phyloP scores from a whole-genome alignment of 1,140 invertebrate species.

The Aethina tumida region DNA sequence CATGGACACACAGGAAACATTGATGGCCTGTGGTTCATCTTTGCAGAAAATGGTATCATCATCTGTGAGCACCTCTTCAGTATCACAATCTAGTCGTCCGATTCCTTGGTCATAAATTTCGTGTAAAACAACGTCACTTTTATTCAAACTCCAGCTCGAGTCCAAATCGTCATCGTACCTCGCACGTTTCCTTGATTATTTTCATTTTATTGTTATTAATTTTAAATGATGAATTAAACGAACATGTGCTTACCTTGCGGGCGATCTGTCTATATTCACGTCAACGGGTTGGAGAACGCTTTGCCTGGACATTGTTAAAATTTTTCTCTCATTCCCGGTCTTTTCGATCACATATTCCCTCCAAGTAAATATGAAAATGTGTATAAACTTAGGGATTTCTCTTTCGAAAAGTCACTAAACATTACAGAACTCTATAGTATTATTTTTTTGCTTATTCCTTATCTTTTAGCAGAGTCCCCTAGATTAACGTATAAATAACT shows the following conservation, averaged over 20 bases:
- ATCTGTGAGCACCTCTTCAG: slow-evolving; percentile 16
- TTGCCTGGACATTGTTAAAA: slow-evolving; percentile 17
- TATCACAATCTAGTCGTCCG: slow-evolving; percentile 23
- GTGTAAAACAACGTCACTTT: slow-evolving; percentile 22
- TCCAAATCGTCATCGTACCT: slow-evolving; percentile 17
- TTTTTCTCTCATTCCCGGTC: no score
- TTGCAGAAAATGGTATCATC: slow-evolving; percentile 24
- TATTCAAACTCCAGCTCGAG: slow-evolving; percentile 22
- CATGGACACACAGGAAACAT: slow-evolving; percentile 25
- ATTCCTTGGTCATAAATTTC: slow-evolving; percentile 25
- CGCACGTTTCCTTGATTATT: slow-evolving; percentile 20
- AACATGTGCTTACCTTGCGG: slow-evolving; percentile 16
- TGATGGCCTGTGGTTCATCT: slow-evolving; percentile 13
- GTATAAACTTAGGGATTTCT: no score
- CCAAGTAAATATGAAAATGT: no score
- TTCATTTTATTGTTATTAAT: slow-evolving; percentile 1
- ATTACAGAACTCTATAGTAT: no score
- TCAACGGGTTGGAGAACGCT: slow-evolving; percentile 21
- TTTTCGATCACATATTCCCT: no score
- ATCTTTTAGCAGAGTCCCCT: no score
- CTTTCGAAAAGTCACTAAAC: no score
- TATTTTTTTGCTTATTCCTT: no score
- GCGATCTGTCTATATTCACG: slow-evolving; percentile 21
- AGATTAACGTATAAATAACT: no score
- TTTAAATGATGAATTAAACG: background rate